Evolutionary conservation across 2,888 invertebrate genomes (phyloP).

Genomic region (Schizaphis graminum): DNA sequence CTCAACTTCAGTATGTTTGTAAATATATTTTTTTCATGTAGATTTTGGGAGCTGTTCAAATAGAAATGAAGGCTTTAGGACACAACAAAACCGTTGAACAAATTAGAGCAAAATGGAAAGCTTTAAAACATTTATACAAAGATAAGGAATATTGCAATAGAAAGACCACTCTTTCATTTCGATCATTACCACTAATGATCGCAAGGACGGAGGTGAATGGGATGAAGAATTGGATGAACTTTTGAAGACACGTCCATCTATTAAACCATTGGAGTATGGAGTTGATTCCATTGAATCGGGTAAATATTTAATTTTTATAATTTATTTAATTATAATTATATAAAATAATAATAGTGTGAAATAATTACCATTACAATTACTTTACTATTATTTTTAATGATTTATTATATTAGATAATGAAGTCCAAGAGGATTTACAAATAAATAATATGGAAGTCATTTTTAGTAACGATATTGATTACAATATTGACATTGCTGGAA

Average conservation of each 20-base stretch:
- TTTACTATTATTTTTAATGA: constrained; percentile 14
- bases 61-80: constrained; percentile 2
- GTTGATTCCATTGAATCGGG: constrained; percentile 17
- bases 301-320: constrained; percentile 24
- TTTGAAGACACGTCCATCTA: not conserved
- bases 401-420: constrained; percentile 10
- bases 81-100: constrained; percentile 19
- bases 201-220: constrained; percentile 27
- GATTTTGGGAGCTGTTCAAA: constrained; percentile 25
- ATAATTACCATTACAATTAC: constrained; percentile 8
- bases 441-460: constrained; percentile 3
- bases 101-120: constrained; percentile 14
- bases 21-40: constrained; percentile 29
- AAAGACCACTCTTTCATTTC: too few relatives aligned
- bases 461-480: not conserved
- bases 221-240: constrained; percentile 25
- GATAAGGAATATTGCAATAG: constrained; percentile 20
- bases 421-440: not conserved
- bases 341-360: constrained; percentile 1
- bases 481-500: not conserved
- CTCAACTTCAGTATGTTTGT: not conserved
- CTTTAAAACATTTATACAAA: constrained; percentile 16
- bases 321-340: not conserved
- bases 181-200: too few relatives aligned
- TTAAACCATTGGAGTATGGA: constrained; percentile 30